Conservation (phyloP, 1,140 invertebrate species). For the Macrosteles quadrilineatus region DNA sequence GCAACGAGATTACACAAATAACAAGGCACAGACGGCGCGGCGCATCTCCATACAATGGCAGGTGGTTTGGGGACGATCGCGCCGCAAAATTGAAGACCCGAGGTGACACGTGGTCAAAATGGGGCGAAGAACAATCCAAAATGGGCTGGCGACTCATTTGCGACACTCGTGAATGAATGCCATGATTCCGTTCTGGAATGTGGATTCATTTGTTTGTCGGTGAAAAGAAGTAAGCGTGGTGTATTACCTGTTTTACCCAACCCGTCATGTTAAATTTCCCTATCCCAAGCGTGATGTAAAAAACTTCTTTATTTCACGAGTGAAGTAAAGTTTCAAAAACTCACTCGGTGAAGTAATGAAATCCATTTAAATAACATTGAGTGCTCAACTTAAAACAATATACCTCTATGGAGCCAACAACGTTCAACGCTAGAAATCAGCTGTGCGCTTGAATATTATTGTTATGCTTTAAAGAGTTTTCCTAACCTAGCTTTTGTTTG, state of each 20-base stretch:
- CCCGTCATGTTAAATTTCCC: no score
- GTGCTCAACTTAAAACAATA: no score
- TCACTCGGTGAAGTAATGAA: no score
- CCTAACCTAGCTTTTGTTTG: no score
- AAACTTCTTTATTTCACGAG: no score
- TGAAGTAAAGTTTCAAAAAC: no score
- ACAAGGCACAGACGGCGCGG: background rate
- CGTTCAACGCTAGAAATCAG: no score
- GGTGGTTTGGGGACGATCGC: background rate
- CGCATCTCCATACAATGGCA: slow-evolving; percentile 11
- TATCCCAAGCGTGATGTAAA: no score
- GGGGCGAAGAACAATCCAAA: background rate
- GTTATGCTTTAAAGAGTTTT: no score
- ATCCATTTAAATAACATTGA: no score
- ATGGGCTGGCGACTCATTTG: background rate
- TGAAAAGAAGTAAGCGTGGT: background rate
- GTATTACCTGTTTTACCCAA: background rate
- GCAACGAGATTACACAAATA: background rate
- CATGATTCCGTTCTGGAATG: background rate
- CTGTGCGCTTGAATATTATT: no score
- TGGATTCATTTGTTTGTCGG: background rate
- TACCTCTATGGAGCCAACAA: no score
- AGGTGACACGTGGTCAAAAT: background rate
- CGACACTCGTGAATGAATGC: background rate
- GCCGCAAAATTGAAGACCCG: background rate